Evolutionary conservation across 2,113 vertebrate genomes (phyloP), one percentile per base, ranked within the genome.

Genomic region (Ammodytes marinus): DNA sequence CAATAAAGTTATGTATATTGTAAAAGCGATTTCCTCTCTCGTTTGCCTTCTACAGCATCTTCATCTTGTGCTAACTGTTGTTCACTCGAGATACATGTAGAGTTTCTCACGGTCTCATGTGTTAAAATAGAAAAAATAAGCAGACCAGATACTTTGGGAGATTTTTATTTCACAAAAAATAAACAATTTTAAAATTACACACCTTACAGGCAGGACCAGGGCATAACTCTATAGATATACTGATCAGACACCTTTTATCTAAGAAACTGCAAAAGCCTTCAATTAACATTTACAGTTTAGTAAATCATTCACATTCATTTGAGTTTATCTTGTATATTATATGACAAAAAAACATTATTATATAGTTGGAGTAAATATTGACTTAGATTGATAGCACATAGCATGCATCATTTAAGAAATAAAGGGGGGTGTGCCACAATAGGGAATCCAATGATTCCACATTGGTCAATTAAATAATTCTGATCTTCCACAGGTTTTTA

Each of bases 1-100:
- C 92, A 95, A 95, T 95, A 95, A 96, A 96, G 93, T 93, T 92
- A 83, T 73, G 90, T 94, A 95, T 95, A 94, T 95, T 92, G 94
- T 95, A 90, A 91, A 88, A 79, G 66, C 64, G 63, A 88, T 84
- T 83, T 77, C 27, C 27, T 64, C 60, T 67, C 66, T 58, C 1
- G 60, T 65, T 85, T 75, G 27, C 78, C 35, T 77, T 42, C 72
- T 11, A 69, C 57, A 50, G 19, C 60, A 27, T 79, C 37, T 7
- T 4, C 45, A 27, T 27, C 4, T 10, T 63, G 12, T 53, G 39
- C 14, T 63, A 27, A 27, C 27, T 57, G 12, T 46, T 27, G 45
- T 19, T 9, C 6, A 6, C n/a, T n/a, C 0, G 8, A 54, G 63
- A 46, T 40, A 46, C 15, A 69, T 13, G 1, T 43, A 8, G 10